phyloP scores from a whole-genome alignment of 2,797 vertebrate genomes.

The Tokudaia tokunoshimensis region DNA sequence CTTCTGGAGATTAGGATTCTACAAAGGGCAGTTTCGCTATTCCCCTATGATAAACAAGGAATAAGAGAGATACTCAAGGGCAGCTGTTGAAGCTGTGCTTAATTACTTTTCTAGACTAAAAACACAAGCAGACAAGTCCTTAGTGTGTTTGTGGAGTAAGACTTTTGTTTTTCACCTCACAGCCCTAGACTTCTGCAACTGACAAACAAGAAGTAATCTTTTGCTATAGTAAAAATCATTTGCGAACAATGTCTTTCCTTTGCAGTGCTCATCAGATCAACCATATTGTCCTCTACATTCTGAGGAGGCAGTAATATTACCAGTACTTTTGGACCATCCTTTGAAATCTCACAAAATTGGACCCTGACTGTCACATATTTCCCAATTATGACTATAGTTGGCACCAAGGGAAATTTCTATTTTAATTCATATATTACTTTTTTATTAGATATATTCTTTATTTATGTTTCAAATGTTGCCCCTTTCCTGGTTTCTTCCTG shows the following conservation, averaged over 20 bases:
- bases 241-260: background rate
- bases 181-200: background rate
- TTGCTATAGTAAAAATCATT: background rate
- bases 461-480: too few species aligned
- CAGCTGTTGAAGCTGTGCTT: conserved; percentile 35
- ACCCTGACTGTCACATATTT: background rate
- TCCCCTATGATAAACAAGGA: conserved; percentile 57
- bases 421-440: background rate
- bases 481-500: too few species aligned
- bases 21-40: conserved; percentile 69
- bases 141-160: conserved; percentile 20
- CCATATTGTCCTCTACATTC: background rate
- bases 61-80: conserved; percentile 66
- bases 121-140: conserved; percentile 52
- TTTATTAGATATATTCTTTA: too few species aligned
- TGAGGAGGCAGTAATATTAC: background rate
- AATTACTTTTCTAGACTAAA: conserved; percentile 56
- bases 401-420: background rate
- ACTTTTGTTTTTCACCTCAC: background rate
- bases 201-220: background rate
- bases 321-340: background rate
- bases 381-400: background rate
- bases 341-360: background rate
- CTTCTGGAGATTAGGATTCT: conserved; percentile 65
- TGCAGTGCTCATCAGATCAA: background rate